Conservation (phyloP, 2,113 vertebrate genomes). For the Trichomycterus rosablanca region DNA sequence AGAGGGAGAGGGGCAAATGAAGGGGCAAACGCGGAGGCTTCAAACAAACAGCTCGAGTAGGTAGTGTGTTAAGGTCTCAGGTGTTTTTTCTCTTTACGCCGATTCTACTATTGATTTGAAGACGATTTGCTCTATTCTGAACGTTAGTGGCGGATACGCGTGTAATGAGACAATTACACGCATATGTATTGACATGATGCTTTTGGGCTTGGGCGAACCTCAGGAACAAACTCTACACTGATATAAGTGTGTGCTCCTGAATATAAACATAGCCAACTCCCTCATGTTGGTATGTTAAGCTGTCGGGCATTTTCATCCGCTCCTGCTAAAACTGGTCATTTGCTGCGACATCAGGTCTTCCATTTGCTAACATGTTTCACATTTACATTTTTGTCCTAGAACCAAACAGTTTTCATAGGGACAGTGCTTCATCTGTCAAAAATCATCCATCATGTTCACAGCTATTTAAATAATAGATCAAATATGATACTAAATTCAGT, state of each 20-base stretch:
- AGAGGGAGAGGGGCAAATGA: constrained; percentile 13
- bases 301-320: constrained; percentile 31
- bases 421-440: constrained; percentile 30
- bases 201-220: too few relatives aligned
- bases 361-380: constrained; percentile 43
- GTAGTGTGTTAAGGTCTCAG: constrained; percentile 9
- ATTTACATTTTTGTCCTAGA: constrained; percentile 44
- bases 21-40: constrained; percentile 23
- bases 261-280: not conserved
- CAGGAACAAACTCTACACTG: too few relatives aligned
- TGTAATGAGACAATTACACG: constrained; percentile 10
- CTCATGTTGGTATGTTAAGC: constrained; percentile 2
- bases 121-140: not conserved
- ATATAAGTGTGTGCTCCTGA: too few relatives aligned
- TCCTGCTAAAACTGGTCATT: constrained; percentile 38
- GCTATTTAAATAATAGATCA: not conserved
- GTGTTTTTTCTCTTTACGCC: constrained; percentile 3
- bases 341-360: constrained; percentile 39
- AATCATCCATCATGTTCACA: not conserved
- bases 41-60: constrained; percentile 12
- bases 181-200: too few relatives aligned
- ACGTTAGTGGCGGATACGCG: constrained; percentile 10
- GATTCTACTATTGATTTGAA: constrained; percentile 29
- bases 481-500: not conserved
- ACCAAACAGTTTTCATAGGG: constrained; percentile 34